phyloP scores from a whole-genome alignment of 2,113 vertebrate species.

The Erinaceus europaeus region DNA sequence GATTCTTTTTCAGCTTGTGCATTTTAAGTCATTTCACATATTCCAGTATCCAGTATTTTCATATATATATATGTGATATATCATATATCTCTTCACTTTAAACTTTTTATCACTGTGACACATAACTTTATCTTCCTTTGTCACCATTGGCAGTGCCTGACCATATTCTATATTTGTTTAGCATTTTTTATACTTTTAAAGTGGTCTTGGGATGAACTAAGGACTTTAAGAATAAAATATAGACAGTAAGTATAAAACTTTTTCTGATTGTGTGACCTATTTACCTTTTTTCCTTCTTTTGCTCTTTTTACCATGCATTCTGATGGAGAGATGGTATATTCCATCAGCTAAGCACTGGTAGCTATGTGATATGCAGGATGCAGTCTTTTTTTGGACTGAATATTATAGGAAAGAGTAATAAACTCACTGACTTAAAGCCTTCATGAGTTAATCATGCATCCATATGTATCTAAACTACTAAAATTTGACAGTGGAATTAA shows the following conservation, averaged over 20 bases:
- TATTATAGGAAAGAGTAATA: constrained; percentile 7
- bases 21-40: neutral
- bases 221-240: neutral
- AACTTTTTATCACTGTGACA: neutral
- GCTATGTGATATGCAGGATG: neutral
- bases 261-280: neutral
- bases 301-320: neutral
- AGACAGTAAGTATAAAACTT: neutral
- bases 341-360: neutral
- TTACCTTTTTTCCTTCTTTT: neutral
- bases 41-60: neutral
- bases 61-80: no score
- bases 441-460: neutral
- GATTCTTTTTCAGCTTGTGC: neutral
- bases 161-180: neutral
- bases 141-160: neutral
- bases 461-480: neutral
- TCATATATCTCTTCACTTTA: neutral
- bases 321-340: neutral
- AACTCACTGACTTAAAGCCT: constrained; percentile 9
- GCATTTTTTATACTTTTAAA: neutral
- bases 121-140: neutral
- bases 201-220: constrained; percentile 8
- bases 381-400: neutral
- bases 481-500: neutral